These are phyloP conservation scores for Drosophila sechellia DNA, from an alignment of 1,140 invertebrate species.

Conservation along the genomic window DNA sequence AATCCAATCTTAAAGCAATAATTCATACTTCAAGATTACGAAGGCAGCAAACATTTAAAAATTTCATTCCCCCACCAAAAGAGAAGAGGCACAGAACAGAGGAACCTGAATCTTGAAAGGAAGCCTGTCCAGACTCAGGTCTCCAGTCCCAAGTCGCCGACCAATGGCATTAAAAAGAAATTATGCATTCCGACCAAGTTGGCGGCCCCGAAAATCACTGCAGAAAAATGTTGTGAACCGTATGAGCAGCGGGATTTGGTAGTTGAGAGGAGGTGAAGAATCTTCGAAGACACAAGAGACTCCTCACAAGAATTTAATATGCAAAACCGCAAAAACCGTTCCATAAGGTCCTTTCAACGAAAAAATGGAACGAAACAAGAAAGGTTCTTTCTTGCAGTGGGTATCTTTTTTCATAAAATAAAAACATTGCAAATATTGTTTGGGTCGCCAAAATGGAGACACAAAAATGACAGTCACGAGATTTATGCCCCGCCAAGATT, in stretches of 20 bases:
- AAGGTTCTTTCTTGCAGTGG: slow-evolving; percentile 39
- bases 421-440: slow-evolving; percentile 82
- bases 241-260: slow-evolving; percentile 8
- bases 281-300: slow-evolving; percentile 32
- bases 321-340: slow-evolving; percentile 84
- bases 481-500: slow-evolving; percentile 81
- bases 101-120: slow-evolving; percentile 35
- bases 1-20: slow-evolving; percentile 84
- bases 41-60: slow-evolving; percentile 83
- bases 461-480: slow-evolving; percentile 83
- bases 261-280: neutral
- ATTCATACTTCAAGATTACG: slow-evolving; percentile 84
- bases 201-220: slow-evolving; percentile 79
- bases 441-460: slow-evolving; percentile 84
- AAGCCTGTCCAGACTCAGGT: slow-evolving; percentile 25
- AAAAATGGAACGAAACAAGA: slow-evolving; percentile 37
- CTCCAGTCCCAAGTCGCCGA: slow-evolving; percentile 22
- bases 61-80: slow-evolving; percentile 50
- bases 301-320: slow-evolving; percentile 79
- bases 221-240: slow-evolving; percentile 70
- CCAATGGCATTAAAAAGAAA: slow-evolving; percentile 82
- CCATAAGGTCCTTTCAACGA: slow-evolving; percentile 32
- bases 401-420: slow-evolving; percentile 74
- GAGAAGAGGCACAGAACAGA: slow-evolving; percentile 12
- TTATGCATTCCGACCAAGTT: slow-evolving; percentile 82